Evolutionary conservation across 1,140 invertebrate genomes (phyloP), one percentile per base, ranked within the genome.

Genomic region (Ips nitidus): DNA sequence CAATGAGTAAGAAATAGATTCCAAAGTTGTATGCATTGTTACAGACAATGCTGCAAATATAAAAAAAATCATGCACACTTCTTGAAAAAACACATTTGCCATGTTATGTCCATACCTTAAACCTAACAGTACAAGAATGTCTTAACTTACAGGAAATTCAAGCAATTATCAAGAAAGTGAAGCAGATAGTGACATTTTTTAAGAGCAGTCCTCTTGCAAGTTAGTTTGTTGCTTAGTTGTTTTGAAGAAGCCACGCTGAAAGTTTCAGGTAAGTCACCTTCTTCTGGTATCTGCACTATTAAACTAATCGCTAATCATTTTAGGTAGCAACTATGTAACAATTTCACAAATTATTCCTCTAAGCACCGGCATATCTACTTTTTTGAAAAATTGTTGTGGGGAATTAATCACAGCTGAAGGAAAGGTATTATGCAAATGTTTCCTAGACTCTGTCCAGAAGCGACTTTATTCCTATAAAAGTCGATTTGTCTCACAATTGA

Each of bases 241-340:
- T 69, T 57, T 61, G 50, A 62, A 40, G 52, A 55, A n/a, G 67
- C 67, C 22, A 69, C 59, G 0, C 8, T 42, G 41, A 59, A 69
- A 69, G 56, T 62, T 39, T 64, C 61, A 0, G 55, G 41, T 38
- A 52, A 41, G 2, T 22, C 22, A 22, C 22, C 22, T 22, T 22
- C 22, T 22, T 22, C 22, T 22, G 22, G 22, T 22, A 22, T 22
- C 22, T 22, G 22, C 22, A 22, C 22, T 22, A 22, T 22, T 22
- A 22, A 22, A 22, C 22, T 22, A 22, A 22, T 22, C 22, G 22
- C 22, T 22, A 22, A 22, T 22, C 22, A 22, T 22, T 22, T 22
- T 22, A 22, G 22, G 22, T 22, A 22, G 22, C 22, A 66, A 58
- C 4, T 66, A 66, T 66, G 65, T 66, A 41, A 66, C 65, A 2